phyloP scores from a whole-genome alignment of 2,888 invertebrate genomes.

The Apomyelois bistriatella region DNA sequence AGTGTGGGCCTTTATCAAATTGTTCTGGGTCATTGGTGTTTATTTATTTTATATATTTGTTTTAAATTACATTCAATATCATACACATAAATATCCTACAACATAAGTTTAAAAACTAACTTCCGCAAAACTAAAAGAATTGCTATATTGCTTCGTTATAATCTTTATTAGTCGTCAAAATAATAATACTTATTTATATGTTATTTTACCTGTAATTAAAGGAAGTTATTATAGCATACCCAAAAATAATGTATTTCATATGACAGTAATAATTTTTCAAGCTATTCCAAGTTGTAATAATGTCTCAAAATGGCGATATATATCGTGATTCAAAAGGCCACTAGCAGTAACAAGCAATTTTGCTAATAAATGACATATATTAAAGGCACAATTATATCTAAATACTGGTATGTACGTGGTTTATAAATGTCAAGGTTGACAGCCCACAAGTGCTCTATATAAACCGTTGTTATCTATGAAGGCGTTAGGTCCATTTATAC shows the following conservation, averaged over 20 bases:
- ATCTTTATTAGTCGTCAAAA: too few species aligned
- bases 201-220: not conserved
- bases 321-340: not conserved
- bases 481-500: not conserved
- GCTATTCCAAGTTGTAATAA: too few species aligned
- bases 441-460: slow-evolving; percentile 25
- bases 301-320: not conserved
- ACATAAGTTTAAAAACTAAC: too few species aligned
- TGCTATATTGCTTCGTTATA: too few species aligned
- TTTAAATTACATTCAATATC: too few species aligned
- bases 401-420: not conserved
- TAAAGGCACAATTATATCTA: slow-evolving; percentile 3
- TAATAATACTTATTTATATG: not conserved
- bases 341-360: not conserved
- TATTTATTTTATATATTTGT: too few species aligned
- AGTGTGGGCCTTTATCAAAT: too few species aligned
- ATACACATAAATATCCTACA: too few species aligned
- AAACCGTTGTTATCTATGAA: slow-evolving; percentile 19
- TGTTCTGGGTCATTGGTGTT: too few species aligned
- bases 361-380: not conserved
- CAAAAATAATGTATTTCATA: not conserved
- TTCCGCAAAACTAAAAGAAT: too few species aligned
- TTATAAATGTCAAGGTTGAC: slow-evolving; percentile 33
- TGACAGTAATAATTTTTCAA: not conserved
- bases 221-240: not conserved